Percentiles rank a stretch among this genome's conserved stretches.
Conservation (phyloP, 2,797 vertebrate species). For the Lithobates sylvaticus region DNA sequence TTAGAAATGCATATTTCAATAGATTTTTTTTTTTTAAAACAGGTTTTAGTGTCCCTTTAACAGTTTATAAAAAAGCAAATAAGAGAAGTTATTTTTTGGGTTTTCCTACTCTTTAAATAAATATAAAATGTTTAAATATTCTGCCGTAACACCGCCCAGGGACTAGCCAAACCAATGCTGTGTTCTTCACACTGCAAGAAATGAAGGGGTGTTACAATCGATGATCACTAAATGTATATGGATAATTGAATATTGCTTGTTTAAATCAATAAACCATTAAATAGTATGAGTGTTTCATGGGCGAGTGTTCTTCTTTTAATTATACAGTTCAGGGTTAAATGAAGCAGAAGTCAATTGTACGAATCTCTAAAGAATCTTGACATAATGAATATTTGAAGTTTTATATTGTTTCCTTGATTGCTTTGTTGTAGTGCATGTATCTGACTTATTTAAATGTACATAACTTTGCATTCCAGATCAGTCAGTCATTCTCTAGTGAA, state of each 20-base stretch:
- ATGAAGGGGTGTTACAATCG: not conserved
- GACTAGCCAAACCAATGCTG: not conserved
- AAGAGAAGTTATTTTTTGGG: too few species aligned
- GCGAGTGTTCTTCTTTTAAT: not conserved
- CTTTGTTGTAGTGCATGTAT: slow-evolving; percentile 36
- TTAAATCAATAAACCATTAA: not conserved
- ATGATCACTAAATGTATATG: not conserved
- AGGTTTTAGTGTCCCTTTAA: too few species aligned
- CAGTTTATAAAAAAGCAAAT: too few species aligned
- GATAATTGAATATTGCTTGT: not conserved
- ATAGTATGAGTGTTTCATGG: not conserved
- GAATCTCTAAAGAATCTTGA: slow-evolving; percentile 43
- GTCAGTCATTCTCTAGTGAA: slow-evolving; percentile 15
- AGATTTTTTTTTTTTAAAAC: too few species aligned
- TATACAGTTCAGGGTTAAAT: slow-evolving; percentile 18
- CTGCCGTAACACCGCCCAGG: too few species aligned
- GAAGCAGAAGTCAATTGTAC: slow-evolving; percentile 24
- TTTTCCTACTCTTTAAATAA: too few species aligned
- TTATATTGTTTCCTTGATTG: slow-evolving; percentile 56
- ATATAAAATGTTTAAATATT: too few species aligned
- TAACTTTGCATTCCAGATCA: slow-evolving; percentile 40
- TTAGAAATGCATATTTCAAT: too few species aligned
- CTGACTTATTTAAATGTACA: slow-evolving; percentile 57
- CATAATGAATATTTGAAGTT: slow-evolving; percentile 41
- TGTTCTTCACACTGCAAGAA: not conserved